Percentiles rank a stretch among this genome's conserved stretches.
phyloP scores from a whole-genome alignment of 2,888 invertebrate genomes.

The Pandemis corylana region DNA sequence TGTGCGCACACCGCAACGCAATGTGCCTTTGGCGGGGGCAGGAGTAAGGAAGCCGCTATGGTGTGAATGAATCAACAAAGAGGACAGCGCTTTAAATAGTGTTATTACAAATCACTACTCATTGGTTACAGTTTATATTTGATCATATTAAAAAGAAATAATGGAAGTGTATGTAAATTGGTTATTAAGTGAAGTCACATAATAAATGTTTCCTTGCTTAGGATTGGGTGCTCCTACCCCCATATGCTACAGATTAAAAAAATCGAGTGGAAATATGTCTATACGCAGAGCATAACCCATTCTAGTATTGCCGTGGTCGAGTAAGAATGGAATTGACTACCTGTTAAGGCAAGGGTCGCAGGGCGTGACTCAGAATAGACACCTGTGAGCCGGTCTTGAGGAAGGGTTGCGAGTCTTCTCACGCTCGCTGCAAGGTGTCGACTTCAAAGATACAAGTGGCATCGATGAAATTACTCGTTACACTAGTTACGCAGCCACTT shows the following conservation, averaged over 20 bases:
- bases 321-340: constrained; percentile 42
- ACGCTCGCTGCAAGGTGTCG: constrained; percentile 59
- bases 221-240: too few species aligned
- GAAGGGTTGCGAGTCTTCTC: constrained; percentile 66
- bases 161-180: too few species aligned
- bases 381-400: constrained; percentile 62
- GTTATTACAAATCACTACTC: too few species aligned
- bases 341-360: constrained; percentile 50
- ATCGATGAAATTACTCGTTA: constrained; percentile 41
- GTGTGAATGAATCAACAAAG: not conserved
- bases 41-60: constrained; percentile 53
- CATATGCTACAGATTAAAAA: not conserved
- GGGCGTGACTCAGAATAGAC: constrained; percentile 58
- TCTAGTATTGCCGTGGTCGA: not conserved
- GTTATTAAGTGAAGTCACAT: too few species aligned
- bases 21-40: constrained; percentile 24
- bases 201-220: too few species aligned
- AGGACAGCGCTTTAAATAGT: too few species aligned
- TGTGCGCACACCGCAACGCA: constrained; percentile 48
- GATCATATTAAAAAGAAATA: too few species aligned
- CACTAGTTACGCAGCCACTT: constrained; percentile 41
- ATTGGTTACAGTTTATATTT: too few species aligned
- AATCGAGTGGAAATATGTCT: not conserved
- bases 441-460: constrained; percentile 50
- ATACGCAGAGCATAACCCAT: not conserved